These are phyloP conservation scores for Drosophila nigricruria DNA, from an alignment of 2,888 invertebrate species.

Conservation along the genomic window DNA sequence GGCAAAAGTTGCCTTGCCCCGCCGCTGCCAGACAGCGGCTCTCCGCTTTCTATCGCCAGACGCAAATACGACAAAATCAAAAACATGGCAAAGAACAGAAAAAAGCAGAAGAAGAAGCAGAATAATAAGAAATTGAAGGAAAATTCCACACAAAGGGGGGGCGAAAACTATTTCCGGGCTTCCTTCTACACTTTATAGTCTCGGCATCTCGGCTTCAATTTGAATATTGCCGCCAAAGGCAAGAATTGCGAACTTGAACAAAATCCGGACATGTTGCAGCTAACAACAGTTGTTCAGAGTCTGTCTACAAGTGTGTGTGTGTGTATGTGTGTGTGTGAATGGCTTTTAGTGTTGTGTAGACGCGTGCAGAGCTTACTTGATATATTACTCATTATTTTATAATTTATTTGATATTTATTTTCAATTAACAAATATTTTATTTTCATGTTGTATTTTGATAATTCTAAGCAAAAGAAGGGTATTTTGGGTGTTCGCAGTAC, in stretches of 20 bases:
- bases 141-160: conserved; percentile 46
- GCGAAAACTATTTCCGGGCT: conserved; percentile 71
- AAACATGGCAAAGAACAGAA: conserved; percentile 62
- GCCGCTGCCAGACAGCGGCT: conserved; percentile 52
- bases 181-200: conserved; percentile 35
- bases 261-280: conserved; percentile 46
- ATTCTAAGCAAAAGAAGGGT: no score
- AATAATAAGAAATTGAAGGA: conserved; percentile 21
- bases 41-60: conserved; percentile 71
- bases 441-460: not conserved
- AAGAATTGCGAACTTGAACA: conserved; percentile 55
- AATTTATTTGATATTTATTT: not conserved
- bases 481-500: no score
- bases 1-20: conserved; percentile 75
- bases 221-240: conserved; percentile 74
- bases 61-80: conserved; percentile 80
- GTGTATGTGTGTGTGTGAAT: not conserved
- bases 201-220: conserved; percentile 69
- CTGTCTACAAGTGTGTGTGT: not conserved
- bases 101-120: not conserved
- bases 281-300: conserved; percentile 59
- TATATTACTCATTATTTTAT: not conserved
- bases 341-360: conserved; percentile 3
- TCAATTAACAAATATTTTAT: not conserved
- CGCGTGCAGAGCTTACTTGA: not conserved